These are phyloP conservation scores for Drosophila siamana DNA, from an alignment of 2,888 invertebrate species.

Conservation along the genomic window DNA sequence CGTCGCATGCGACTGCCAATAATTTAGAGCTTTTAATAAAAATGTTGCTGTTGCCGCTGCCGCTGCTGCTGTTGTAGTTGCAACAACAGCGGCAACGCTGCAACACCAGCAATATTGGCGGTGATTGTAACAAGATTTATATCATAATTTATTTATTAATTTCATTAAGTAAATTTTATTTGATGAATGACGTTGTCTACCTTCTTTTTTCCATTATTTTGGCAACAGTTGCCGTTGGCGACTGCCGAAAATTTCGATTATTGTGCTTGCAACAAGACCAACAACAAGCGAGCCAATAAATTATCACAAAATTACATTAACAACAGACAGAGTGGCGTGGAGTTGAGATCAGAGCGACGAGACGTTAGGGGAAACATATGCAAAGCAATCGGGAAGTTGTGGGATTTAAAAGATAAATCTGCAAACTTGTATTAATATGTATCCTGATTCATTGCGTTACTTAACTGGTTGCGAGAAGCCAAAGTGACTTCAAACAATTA, in stretches of 20 bases:
- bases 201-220: conserved; percentile 32
- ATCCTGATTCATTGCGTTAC: conserved; percentile 3
- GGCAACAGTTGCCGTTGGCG: conserved; percentile 52
- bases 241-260: conserved; percentile 77
- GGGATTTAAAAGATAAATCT: conserved; percentile 1
- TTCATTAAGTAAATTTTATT: conserved; percentile 81
- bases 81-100: conserved; percentile 33
- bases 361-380: conserved; percentile 3
- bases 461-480: background rate
- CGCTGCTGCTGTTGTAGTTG: conserved; percentile 21
- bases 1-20: conserved; percentile 78
- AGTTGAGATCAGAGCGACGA: conserved; percentile 35
- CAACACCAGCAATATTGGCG: conserved; percentile 51
- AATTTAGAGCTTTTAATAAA: conserved; percentile 80
- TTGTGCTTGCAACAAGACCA: conserved; percentile 45
- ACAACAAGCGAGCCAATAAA: conserved; percentile 54
- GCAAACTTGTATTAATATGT: conserved; percentile 3
- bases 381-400: conserved; percentile 13
- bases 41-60: conserved; percentile 61
- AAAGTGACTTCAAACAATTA: background rate
- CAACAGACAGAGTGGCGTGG: conserved; percentile 47
- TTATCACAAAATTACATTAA: conserved; percentile 54
- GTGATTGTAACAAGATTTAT: conserved; percentile 74
- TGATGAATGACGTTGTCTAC: conserved; percentile 76
- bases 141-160: conserved; percentile 82